A percentile compares a stretch with the other conserved stretches of the same genome.
Evolutionary conservation across 2,113 vertebrate species (phyloP).

Genomic region (Notothenia rossii): DNA sequence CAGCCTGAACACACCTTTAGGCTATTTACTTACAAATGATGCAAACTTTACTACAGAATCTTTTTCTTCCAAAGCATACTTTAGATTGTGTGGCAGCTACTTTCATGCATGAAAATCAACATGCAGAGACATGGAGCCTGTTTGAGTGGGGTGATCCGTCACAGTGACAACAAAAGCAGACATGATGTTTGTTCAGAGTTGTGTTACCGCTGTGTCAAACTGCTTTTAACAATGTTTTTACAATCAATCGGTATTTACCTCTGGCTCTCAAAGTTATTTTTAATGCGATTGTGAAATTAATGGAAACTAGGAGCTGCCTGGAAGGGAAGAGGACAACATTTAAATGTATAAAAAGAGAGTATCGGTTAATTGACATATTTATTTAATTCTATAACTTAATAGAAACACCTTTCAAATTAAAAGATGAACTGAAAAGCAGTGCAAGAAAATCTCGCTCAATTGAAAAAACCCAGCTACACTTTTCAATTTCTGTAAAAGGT

Average conservation of each 20-base stretch:
- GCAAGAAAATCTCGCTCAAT: too few species aligned
- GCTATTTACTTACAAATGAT: background rate
- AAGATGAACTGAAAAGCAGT: background rate
- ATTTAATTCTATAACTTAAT: background rate
- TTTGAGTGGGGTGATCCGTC: slow-evolving; percentile 26
- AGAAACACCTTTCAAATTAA: too few species aligned
- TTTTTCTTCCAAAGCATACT: background rate
- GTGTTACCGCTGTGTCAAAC: background rate
- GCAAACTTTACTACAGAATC: background rate
- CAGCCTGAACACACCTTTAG: slow-evolving; percentile 21
- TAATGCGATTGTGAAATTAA: background rate
- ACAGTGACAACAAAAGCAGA: slow-evolving; percentile 3
- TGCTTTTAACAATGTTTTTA: background rate
- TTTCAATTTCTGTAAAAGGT: too few species aligned
- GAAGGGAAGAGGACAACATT: background rate
- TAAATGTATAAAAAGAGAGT: background rate
- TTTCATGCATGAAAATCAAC: slow-evolving; percentile 13
- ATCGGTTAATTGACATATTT: background rate
- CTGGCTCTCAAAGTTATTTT: background rate
- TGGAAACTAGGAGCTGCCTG: background rate
- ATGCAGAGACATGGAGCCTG: slow-evolving; percentile 24
- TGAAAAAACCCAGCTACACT: too few species aligned
- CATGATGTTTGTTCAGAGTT: background rate
- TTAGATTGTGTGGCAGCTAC: background rate
- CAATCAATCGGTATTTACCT: background rate